Evolutionary conservation across 2,888 invertebrate genomes (phyloP).

Genomic region (Tetragonisca angustula): DNA sequence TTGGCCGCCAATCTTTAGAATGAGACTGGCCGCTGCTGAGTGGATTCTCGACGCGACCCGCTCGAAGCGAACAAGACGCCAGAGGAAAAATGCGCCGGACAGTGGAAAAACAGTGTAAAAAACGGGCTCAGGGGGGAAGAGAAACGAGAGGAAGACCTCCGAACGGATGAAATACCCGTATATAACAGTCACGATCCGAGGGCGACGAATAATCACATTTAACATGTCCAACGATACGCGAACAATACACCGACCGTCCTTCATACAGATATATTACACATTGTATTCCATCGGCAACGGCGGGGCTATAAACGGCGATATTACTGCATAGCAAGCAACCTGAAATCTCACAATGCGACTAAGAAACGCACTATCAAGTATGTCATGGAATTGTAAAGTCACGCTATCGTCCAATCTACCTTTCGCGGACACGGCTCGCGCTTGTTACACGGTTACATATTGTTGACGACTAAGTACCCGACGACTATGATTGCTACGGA

Average conservation of each 20-base stretch:
- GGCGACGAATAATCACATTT: slow-evolving; percentile 75
- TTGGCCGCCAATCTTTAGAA: slow-evolving; percentile 79
- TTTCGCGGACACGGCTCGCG: slow-evolving; percentile 28
- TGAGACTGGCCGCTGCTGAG: slow-evolving; percentile 72
- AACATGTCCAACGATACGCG: slow-evolving; percentile 59
- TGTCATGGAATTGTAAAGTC: slow-evolving; percentile 55
- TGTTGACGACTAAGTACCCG: slow-evolving; percentile 30
- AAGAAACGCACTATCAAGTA: slow-evolving; percentile 55
- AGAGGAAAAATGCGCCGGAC: neutral
- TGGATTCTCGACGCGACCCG: slow-evolving; percentile 53
- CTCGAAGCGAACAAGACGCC: slow-evolving; percentile 40
- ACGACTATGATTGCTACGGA: slow-evolving; percentile 41
- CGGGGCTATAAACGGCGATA: slow-evolving; percentile 63
- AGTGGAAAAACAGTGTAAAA: neutral
- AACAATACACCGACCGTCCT: slow-evolving; percentile 55
- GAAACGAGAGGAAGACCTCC: slow-evolving; percentile 37
- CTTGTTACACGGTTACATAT: slow-evolving; percentile 37
- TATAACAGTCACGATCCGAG: slow-evolving; percentile 41
- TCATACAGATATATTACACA: slow-evolving; percentile 64
- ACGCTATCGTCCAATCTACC: slow-evolving; percentile 57
- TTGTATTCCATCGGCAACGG: slow-evolving; percentile 65
- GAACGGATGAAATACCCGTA: slow-evolving; percentile 51
- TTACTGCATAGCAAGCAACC: slow-evolving; percentile 52
- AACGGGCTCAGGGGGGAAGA: slow-evolving; percentile 23
- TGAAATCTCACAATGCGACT: slow-evolving; percentile 55